Evolutionary conservation across 1,140 invertebrate genomes (phyloP), one percentile per base, ranked within the genome.

Genomic region (Drosophila arawakana): DNA sequence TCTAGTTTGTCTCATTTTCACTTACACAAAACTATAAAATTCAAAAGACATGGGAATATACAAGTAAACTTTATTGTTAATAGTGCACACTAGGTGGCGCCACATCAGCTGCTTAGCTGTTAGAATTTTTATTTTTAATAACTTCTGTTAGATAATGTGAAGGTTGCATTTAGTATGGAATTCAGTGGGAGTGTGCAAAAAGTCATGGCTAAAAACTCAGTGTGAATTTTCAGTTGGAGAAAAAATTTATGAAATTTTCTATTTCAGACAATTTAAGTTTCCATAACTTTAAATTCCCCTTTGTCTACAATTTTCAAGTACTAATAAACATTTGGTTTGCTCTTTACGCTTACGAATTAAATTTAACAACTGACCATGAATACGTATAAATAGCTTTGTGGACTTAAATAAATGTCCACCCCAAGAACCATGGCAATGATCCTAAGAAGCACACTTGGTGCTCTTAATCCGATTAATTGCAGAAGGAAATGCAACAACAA

Each of bases 291-390:
- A 30, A 30, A 30, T 6, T 5, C 25, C 4, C 25, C 5, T 30
- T 30, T 30, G 25, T 30, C 6, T 6, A 30, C 25, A 30, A 30
- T 30, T 30, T 5, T 5, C 15, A n/a, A 7, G 43, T 15, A 15
- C 2, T 46, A 13, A 46, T 13, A 46, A 1, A 21, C 18, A 21
- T 13, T 25, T 15, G 41, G 2, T 13, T 15, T 18, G 18, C 55
- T 25, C 15, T 44, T 7, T 21, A 15, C 21, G 1, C 41, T 54
- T 44, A 47, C 66, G 50, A 54, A 49, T 61, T 35, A 10, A 41
- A 41, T 52, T 50, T 69, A 67, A 59, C 71, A 41, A 72, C 68
- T 83, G 59, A 68, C 65, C 34, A 59, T n/a, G 25, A 30, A 39
- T 49, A 35, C 30, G 7, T 9, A 52, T 69, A 69, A 54, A 30